Evolutionary conservation across 2,113 vertebrate species (phyloP).

Genomic region (Sinocyclocheilus grahami): DNA sequence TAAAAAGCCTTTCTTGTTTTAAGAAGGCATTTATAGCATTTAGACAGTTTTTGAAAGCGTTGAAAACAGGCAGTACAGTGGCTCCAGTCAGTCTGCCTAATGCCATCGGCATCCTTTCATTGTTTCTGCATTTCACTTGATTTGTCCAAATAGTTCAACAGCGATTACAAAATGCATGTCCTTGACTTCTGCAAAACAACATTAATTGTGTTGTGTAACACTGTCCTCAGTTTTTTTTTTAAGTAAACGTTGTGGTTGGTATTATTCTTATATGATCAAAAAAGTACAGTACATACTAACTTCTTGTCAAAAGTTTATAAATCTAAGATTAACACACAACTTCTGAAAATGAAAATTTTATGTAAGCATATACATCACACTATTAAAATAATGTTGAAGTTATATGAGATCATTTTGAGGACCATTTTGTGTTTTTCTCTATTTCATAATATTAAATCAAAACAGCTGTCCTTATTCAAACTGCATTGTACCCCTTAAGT

Average conservation of each 20-base stretch:
- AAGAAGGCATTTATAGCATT: conserved; percentile 64
- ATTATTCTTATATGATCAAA: not conserved
- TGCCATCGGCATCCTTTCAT: conserved; percentile 68
- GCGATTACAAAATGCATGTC: conserved; percentile 36
- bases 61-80: conserved; percentile 61
- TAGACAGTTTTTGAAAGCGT: conserved; percentile 66
- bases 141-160: conserved; percentile 52
- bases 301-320: not conserved
- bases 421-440: not conserved
- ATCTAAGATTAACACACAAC: not conserved
- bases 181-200: conserved; percentile 20
- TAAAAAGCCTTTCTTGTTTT: conserved; percentile 68
- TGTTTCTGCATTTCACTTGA: conserved; percentile 58
- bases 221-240: not conserved
- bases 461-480: conserved; percentile 60
- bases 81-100: conserved; percentile 70
- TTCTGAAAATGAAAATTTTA: not conserved
- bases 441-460: conserved; percentile 55
- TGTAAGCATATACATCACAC: not conserved
- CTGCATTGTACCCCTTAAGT: conserved; percentile 60
- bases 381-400: not conserved
- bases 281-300: not conserved
- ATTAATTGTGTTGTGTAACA: conserved; percentile 5
- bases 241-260: not conserved
- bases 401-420: not conserved